Evolutionary conservation across 2,113 vertebrate genomes (phyloP).

Genomic region (Neogale vison): DNA sequence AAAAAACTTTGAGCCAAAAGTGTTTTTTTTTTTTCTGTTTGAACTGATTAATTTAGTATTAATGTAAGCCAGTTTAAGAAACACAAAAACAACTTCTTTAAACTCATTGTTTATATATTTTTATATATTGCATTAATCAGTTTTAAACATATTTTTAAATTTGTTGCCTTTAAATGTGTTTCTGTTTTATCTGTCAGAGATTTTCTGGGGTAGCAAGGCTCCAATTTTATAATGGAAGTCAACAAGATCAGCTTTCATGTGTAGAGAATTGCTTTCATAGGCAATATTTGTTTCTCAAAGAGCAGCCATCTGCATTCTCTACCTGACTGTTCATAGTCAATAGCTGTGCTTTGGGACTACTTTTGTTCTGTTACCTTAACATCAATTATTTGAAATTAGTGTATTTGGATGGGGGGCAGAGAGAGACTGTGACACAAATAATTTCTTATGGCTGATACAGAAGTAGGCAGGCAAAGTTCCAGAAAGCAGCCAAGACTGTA

Average conservation of each 20-base stretch:
- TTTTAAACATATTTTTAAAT: not conserved
- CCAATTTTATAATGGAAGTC: constrained; percentile 17
- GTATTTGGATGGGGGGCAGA: not conserved
- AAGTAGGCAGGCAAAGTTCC: not conserved
- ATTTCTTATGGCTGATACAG: constrained; percentile 37
- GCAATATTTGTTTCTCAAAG: constrained; percentile 4
- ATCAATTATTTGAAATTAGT: constrained; percentile 24
- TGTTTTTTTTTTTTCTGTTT: not conserved
- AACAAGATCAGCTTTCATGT: constrained; percentile 22
- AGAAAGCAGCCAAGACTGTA: not conserved
- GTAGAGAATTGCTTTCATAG: not conserved
- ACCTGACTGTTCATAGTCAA: not conserved
- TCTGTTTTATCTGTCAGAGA: constrained; percentile 46
- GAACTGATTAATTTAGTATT: constrained; percentile 17
- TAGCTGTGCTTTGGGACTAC: not conserved
- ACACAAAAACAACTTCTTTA: not conserved
- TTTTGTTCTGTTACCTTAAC: constrained; percentile 19
- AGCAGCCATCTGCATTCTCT: not conserved
- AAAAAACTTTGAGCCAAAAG: not conserved
- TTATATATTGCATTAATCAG: not conserved
- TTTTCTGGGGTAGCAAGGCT: not conserved
- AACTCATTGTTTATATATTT: not conserved
- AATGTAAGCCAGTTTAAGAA: constrained; percentile 7
- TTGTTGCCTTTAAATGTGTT: constrained; percentile 14
- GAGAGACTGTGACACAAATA: constrained; percentile 39